Evolutionary conservation across 2,797 vertebrate genomes (phyloP), one percentile per base, ranked within the genome.

Genomic region (Sphenopsis melanotis): DNA sequence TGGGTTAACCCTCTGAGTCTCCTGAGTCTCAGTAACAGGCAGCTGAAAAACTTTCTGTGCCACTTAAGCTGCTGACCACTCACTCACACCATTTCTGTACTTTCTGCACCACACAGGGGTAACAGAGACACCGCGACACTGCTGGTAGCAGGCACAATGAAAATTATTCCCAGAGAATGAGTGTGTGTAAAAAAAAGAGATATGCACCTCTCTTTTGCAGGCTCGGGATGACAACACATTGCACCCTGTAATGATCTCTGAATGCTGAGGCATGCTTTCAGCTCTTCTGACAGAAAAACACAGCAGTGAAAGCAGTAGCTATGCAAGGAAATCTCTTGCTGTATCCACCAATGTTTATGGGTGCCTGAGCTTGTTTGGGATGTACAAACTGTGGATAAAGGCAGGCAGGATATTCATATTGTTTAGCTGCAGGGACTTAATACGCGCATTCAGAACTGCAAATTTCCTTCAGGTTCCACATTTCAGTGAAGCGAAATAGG

Each of bases 1-100:
- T 30, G 71, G 32, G n/a, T 92, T 95, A 95, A 93, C 90, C 71
- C 90, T 75, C 32, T 1, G 23, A 82, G 37, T 30, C 70, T 84
- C 55, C 46, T 76, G 60, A 79, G 63, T 44, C 16, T 52, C 61
- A 79, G 83, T 32, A 83, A 37, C 32, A 68, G 32, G 34, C 29
- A 77, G 34, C 26, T 47, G 56, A 59, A 90, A 86, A 90, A 76
- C 34, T 66, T 78, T 18, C 65, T 19, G 1, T 65, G 57, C 14
- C 63, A 22, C 15, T 63, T n/a, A 39, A 60, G 32, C 18, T 80
- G 39, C 50, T 46, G 60, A 64, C 37, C n/a, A 24, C 36, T 75
- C 34, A 32, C 27, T 75, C 32, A 22, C 22, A n/a, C 10, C 2
- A 9, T 37, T 91, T 75, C 79, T 71, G 24, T 16, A n/a, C 10